phyloP scores from a whole-genome alignment of 2,888 invertebrate genomes.

The Exephanes ischioxanthus region DNA sequence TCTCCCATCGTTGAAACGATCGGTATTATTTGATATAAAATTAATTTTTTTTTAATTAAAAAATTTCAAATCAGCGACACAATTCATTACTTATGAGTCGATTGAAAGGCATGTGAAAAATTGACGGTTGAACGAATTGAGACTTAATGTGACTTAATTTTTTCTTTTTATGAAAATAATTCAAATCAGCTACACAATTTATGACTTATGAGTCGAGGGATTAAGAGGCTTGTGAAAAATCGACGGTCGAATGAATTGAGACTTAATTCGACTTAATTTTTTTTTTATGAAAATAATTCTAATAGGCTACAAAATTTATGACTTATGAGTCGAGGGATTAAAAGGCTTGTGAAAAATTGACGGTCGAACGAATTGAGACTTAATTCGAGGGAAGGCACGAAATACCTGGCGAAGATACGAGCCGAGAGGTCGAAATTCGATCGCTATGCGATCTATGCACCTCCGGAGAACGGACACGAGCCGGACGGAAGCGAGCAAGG shows the following conservation, averaged over 20 bases:
- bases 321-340: background rate
- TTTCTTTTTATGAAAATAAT: no score
- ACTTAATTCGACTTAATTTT: conserved; percentile 28
- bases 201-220: background rate
- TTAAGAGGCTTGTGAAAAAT: background rate
- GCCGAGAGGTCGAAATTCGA: conserved; percentile 67
- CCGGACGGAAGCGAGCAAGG: background rate
- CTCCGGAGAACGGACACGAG: conserved; percentile 9
- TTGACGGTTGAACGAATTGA: conserved; percentile 43
- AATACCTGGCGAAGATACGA: conserved; percentile 38
- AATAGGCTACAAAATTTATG: no score
- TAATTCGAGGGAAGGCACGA: conserved; percentile 55
- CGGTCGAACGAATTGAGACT: conserved; percentile 40
- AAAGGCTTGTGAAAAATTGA: conserved; percentile 29
- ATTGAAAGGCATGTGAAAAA: background rate
- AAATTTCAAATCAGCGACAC: background rate
- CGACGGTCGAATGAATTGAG: conserved; percentile 46
- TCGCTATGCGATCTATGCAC: conserved; percentile 70
- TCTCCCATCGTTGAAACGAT: background rate
- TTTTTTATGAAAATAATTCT: no score
- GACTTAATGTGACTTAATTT: conserved; percentile 26
- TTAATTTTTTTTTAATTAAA: background rate
- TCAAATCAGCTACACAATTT: no score
- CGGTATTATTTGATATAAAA: background rate
- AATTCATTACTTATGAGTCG: background rate